These are phyloP conservation scores for Phalacrocorax aristotelis DNA, from an alignment of 2,113 vertebrate genomes.

Conservation along the genomic window DNA sequence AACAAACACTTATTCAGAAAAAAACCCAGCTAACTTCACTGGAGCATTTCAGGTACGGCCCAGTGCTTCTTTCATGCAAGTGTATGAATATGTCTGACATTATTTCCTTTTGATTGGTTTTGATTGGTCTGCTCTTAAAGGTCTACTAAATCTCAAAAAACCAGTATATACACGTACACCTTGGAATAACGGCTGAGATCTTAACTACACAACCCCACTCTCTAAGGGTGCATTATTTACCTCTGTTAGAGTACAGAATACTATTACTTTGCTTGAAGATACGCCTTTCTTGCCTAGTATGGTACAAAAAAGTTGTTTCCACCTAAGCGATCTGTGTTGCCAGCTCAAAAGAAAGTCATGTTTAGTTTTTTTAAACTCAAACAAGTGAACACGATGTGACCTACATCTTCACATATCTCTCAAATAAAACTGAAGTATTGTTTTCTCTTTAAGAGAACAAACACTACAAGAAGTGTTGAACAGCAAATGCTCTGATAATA, in stretches of 20 bases:
- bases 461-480: neutral
- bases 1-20: neutral
- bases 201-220: neutral
- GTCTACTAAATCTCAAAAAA: neutral
- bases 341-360: conserved; percentile 26
- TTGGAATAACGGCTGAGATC: neutral
- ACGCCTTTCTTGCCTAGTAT: neutral
- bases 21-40: neutral
- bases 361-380: conserved; percentile 42
- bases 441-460: conserved; percentile 2
- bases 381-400: conserved; percentile 65
- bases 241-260: neutral
- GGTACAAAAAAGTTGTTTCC: neutral
- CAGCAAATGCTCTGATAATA: neutral
- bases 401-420: conserved; percentile 17
- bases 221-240: neutral
- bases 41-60: neutral
- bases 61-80: neutral
- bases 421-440: neutral
- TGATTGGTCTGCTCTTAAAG: neutral
- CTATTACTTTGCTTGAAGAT: neutral
- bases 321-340: conserved; percentile 32
- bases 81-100: no score
- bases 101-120: neutral
- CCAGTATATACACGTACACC: neutral